Conservation (phyloP, 2,888 invertebrate species). For the Pasiphila rectangulata region DNA sequence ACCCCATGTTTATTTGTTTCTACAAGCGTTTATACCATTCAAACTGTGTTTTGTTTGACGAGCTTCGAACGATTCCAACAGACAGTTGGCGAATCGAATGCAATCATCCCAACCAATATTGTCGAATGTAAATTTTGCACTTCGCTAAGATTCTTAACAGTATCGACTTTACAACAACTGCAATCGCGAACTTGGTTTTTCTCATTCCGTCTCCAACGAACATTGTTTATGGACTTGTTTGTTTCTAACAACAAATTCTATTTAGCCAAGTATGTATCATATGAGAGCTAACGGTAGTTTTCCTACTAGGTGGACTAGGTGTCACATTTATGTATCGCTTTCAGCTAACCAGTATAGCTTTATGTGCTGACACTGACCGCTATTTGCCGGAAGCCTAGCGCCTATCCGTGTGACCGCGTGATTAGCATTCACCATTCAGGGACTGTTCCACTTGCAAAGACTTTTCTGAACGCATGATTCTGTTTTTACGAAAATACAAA, state of each 20-base stretch:
- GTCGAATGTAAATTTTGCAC: background rate
- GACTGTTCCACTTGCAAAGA: constrained; percentile 21
- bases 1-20: constrained; percentile 59
- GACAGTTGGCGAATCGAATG: constrained; percentile 14
- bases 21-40: constrained; percentile 40
- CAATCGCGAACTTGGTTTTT: background rate
- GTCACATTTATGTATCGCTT: constrained; percentile 37
- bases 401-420: constrained; percentile 42
- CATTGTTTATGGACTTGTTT: background rate
- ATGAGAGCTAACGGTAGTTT: constrained; percentile 26
- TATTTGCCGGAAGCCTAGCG: constrained; percentile 55
- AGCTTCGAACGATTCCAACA: constrained; percentile 29
- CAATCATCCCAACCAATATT: constrained; percentile 1
- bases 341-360: constrained; percentile 38
- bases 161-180: background rate
- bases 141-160: background rate
- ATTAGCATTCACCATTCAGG: constrained; percentile 50
- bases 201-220: background rate
- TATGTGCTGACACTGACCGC: constrained; percentile 36
- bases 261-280: constrained; percentile 10
- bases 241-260: constrained; percentile 4
- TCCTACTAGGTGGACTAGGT: constrained; percentile 30
- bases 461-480: background rate
- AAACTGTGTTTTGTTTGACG: constrained; percentile 35
- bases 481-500: no score